A percentile compares a stretch with the other conserved stretches of the same genome.
Evolutionary conservation across 2,797 vertebrate species (phyloP).

Genomic region (Danio albolineatus): DNA sequence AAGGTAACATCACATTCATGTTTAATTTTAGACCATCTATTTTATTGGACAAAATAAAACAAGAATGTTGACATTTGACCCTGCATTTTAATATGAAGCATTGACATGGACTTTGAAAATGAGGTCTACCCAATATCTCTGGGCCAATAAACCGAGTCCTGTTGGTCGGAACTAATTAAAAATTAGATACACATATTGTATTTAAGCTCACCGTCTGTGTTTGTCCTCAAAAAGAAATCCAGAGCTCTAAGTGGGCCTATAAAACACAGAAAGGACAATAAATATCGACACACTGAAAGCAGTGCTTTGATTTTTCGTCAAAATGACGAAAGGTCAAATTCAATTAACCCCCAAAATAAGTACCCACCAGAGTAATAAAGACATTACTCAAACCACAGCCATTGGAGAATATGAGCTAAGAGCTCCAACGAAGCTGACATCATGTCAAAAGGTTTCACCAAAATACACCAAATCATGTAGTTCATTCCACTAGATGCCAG

Average conservation of each 20-base stretch:
- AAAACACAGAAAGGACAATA: constrained; percentile 43
- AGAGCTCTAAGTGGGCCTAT: constrained; percentile 2
- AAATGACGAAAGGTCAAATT: constrained; percentile 40
- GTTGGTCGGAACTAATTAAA: neutral
- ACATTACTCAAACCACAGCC: constrained; percentile 12
- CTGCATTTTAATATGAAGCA: too few species aligned
- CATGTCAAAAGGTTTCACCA: constrained; percentile 17
- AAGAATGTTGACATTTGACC: too few species aligned
- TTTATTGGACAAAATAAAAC: too few species aligned
- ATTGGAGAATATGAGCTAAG: constrained; percentile 1
- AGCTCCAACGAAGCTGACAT: neutral
- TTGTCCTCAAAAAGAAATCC: constrained; percentile 12
- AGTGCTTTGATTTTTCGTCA: constrained; percentile 40
- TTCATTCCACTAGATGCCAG: constrained; percentile 34
- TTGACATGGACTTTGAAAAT: too few species aligned
- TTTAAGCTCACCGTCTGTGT: constrained; percentile 15
- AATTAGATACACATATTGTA: neutral
- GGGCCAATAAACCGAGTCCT: too few species aligned
- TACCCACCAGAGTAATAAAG: constrained; percentile 6
- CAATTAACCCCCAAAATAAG: constrained; percentile 40
- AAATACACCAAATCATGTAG: constrained; percentile 19
- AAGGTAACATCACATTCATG: too few species aligned
- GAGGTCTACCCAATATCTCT: too few species aligned
- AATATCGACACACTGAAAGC: constrained; percentile 54
- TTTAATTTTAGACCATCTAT: too few species aligned